A percentile compares a stretch with the other conserved stretches of the same genome.
These are phyloP conservation scores for Osmerus mordax DNA, from an alignment of 2,113 vertebrate species.

Conservation along the genomic window DNA sequence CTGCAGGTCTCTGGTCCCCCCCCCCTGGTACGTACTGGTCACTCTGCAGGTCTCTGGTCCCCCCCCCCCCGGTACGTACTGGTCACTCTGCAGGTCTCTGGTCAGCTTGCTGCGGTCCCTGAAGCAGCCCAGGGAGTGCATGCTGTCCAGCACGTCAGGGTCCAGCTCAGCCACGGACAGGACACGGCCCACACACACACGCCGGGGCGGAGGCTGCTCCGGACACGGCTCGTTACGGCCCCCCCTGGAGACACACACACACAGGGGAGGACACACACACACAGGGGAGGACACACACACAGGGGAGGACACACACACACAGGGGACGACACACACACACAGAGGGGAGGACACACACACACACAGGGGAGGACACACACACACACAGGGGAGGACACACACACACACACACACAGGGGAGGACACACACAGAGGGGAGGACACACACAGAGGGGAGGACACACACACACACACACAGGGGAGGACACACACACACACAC, in stretches of 20 bases:
- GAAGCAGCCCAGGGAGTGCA: constrained; percentile 90
- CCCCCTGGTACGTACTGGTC: too few relatives aligned
- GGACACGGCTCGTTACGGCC: constrained; percentile 85
- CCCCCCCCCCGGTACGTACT: constrained; percentile 64
- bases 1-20: too few relatives aligned
- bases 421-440: too few relatives aligned
- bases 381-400: background rate
- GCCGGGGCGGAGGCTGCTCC: constrained; percentile 79
- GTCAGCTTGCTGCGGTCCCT: constrained; percentile 84
- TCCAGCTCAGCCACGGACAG: constrained; percentile 84
- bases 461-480: background rate
- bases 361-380: background rate
- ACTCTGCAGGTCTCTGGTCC: too few relatives aligned
- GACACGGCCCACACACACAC: constrained; percentile 80
- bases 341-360: background rate
- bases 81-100: constrained; percentile 84
- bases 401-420: background rate
- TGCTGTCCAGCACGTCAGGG: constrained; percentile 88
- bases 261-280: too few relatives aligned
- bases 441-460: background rate
- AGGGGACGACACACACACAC: too few relatives aligned
- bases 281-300: too few relatives aligned
- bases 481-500: background rate
- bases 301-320: background rate
- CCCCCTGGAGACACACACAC: constrained; percentile 61